A percentile compares a stretch with the other conserved stretches of the same genome.
These are phyloP conservation scores for Tryphoninae sp. DNA, from an alignment of 2,888 invertebrate genomes.

Conservation along the genomic window DNA sequence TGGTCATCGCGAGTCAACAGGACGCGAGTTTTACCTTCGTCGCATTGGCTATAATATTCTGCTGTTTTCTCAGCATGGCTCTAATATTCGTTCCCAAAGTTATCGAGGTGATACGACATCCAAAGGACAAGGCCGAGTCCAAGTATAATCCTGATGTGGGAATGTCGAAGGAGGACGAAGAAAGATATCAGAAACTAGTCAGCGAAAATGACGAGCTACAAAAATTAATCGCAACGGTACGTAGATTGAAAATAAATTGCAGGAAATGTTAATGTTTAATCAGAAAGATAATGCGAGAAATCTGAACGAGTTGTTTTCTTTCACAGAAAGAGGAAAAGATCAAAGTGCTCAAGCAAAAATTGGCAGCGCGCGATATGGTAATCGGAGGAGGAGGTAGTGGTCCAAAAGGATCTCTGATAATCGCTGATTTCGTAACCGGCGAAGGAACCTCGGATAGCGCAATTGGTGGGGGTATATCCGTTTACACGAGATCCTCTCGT, in stretches of 20 bases:
- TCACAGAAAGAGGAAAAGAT: slow-evolving; percentile 94
- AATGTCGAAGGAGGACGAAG: slow-evolving; percentile 95
- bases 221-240: slow-evolving; percentile 95
- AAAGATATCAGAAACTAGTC: slow-evolving; percentile 94
- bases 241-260: slow-evolving; percentile 42
- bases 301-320: slow-evolving; percentile 15
- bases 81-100: slow-evolving; percentile 99
- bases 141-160: slow-evolving; percentile 93
- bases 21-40: slow-evolving; percentile 99
- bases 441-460: slow-evolving; percentile 92
- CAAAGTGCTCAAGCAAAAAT: slow-evolving; percentile 89
- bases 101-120: slow-evolving; percentile 94
- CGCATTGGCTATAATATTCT: slow-evolving; percentile 97
- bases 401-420: slow-evolving; percentile 87
- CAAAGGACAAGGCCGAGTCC: slow-evolving; percentile 93
- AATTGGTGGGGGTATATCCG: slow-evolving; percentile 86
- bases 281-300: neutral
- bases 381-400: slow-evolving; percentile 82
- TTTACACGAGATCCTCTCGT: slow-evolving; percentile 91
- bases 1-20: slow-evolving; percentile 98
- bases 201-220: slow-evolving; percentile 98
- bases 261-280: neutral
- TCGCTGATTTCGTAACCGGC: slow-evolving; percentile 89
- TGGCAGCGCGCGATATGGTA: slow-evolving; percentile 89
- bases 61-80: slow-evolving; percentile 99